These are phyloP conservation scores for Leucopsar rothschildi DNA, from an alignment of 2,113 vertebrate genomes.

Conservation along the genomic window DNA sequence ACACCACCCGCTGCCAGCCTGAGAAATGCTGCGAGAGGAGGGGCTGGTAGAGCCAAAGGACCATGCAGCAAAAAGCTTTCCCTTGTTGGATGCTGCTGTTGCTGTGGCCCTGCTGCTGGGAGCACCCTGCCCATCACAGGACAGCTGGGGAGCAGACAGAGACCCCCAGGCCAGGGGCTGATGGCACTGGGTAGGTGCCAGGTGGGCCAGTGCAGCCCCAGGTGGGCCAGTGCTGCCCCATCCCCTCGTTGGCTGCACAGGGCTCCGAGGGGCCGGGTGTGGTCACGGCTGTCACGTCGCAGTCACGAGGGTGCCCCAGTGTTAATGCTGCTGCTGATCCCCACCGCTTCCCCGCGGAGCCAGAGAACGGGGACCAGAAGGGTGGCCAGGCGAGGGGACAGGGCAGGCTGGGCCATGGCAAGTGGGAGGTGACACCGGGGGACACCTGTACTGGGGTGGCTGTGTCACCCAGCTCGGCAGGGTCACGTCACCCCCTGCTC, in stretches of 20 bases:
- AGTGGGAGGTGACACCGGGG: not conserved
- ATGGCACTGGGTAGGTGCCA: rapidly evolving
- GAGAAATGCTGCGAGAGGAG: not conserved
- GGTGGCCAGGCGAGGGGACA: rapidly evolving
- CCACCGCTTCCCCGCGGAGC: rapidly evolving
- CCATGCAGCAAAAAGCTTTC: not conserved
- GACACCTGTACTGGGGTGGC: not conserved
- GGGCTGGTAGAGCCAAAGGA: not conserved
- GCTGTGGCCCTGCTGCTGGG: not conserved
- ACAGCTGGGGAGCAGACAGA: not conserved
- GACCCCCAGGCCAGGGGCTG: not conserved
- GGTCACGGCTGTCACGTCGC: rapidly evolving
- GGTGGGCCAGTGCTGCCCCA: too few species aligned
- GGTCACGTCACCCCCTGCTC: rapidly evolving
- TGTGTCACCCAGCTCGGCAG: not conserved
- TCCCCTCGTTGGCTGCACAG: rapidly evolving
- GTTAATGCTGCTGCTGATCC: not conserved
- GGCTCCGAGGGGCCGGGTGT: rapidly evolving
- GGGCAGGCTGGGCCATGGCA: rapidly evolving
- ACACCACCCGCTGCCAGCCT: not conserved
- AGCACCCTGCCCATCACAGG: not conserved
- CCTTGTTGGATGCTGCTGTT: not conserved
- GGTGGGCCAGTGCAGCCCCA: rapidly evolving
- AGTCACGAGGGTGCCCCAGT: not conserved
- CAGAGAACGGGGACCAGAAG: not conserved